Evolutionary conservation across 2,113 vertebrate species (phyloP).

Genomic region (Actenoides lindsayi): DNA sequence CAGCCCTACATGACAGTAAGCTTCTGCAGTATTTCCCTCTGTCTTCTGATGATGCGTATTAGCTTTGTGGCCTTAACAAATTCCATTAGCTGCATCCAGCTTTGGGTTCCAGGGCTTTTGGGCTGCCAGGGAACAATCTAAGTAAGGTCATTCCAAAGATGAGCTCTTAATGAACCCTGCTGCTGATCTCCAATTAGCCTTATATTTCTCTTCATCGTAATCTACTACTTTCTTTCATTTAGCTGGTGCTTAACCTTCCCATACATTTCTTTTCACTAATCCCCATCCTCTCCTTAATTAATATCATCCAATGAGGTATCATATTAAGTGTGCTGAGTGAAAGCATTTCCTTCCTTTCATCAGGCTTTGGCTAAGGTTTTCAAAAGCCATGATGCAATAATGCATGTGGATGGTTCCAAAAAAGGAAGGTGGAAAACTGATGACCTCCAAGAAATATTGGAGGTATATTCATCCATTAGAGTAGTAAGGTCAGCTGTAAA

Average conservation of each 20-base stretch:
- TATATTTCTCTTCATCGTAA: conserved; percentile 6
- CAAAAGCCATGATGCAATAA: neutral
- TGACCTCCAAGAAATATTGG: neutral
- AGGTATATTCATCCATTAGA: rapidly evolving
- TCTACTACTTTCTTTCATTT: conserved; percentile 3
- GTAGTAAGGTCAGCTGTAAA: neutral
- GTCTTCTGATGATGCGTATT: conserved; percentile 22
- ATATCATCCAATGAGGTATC: neutral
- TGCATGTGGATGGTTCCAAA: neutral
- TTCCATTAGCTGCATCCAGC: neutral
- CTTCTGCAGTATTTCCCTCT: neutral
- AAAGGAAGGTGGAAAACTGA: neutral
- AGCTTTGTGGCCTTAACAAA: neutral
- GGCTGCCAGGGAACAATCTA: neutral
- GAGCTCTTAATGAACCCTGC: neutral
- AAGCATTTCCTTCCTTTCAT: neutral
- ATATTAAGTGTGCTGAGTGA: neutral
- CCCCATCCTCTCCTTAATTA: conserved; percentile 29
- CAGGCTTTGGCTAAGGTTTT: neutral
- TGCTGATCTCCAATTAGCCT: conserved; percentile 26
- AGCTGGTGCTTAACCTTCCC: neutral
- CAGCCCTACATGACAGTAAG: neutral
- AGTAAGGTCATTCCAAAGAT: neutral
- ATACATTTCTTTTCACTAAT: conserved; percentile 2
- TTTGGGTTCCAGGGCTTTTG: neutral